A percentile compares a stretch with the other conserved stretches of the same genome.
phyloP scores from a whole-genome alignment of 2,113 vertebrate genomes.

The Carassius auratus region DNA sequence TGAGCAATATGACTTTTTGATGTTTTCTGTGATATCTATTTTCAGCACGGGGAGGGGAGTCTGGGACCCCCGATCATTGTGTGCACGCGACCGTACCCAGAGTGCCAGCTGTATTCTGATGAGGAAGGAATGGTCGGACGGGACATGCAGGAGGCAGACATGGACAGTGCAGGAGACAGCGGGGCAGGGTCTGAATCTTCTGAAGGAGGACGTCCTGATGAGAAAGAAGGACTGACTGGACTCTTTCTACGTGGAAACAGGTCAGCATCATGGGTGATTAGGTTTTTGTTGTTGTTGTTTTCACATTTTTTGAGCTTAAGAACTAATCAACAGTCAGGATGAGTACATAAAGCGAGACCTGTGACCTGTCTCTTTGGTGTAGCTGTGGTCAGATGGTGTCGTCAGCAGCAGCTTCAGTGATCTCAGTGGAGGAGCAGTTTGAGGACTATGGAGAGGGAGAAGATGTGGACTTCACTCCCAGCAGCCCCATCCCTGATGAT shows the following conservation, averaged over 20 bases:
- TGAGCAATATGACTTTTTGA: background rate
- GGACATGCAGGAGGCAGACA: conserved; percentile 82
- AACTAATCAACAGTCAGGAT: background rate
- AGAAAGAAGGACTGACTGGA: conserved; percentile 71
- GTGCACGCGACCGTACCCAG: conserved; percentile 77
- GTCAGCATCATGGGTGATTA: conserved; percentile 68
- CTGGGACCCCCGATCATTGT: conserved; percentile 76
- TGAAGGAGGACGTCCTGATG: conserved; percentile 61
- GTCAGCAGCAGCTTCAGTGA: conserved; percentile 82
- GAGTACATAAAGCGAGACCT: background rate
- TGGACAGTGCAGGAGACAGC: conserved; percentile 85
- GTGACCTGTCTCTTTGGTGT: background rate
- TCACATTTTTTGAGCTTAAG: background rate
- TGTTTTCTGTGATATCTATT: background rate
- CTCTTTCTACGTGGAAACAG: conserved; percentile 80
- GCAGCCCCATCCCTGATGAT: conserved; percentile 86
- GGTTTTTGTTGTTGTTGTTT: background rate
- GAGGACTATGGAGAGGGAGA: conserved; percentile 91
- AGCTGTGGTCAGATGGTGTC: conserved; percentile 74
- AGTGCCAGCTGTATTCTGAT: conserved; percentile 72
- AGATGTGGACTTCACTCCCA: conserved; percentile 85
- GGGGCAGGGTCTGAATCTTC: conserved; percentile 75
- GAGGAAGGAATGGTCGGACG: conserved; percentile 68
- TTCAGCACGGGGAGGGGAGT: conserved; percentile 79
- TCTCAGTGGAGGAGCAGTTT: conserved; percentile 85